Evolutionary conservation across 2,797 vertebrate genomes (phyloP).

Genomic region (Scolopax bukidnonensis): DNA sequence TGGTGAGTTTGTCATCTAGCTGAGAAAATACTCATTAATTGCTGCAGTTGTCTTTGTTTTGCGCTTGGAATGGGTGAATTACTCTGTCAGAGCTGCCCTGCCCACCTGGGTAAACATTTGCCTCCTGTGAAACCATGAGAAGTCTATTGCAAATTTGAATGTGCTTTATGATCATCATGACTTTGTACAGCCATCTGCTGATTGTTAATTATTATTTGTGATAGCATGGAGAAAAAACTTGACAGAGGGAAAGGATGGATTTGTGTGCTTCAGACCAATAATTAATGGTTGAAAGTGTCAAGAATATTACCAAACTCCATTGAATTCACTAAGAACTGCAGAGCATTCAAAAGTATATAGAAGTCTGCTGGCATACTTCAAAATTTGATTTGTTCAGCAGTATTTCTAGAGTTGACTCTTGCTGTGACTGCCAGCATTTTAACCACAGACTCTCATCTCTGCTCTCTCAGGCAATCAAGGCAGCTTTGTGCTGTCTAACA

Average conservation of each 20-base stretch:
- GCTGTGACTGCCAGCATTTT: neutral
- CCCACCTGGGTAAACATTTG: neutral
- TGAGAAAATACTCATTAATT: constrained; percentile 31
- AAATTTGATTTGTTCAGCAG: neutral
- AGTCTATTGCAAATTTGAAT: neutral
- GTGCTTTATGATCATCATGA: neutral
- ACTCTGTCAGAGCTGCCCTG: neutral
- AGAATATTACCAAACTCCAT: neutral
- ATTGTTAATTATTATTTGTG: neutral
- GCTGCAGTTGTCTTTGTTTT: constrained; percentile 13
- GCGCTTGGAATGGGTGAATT: neutral
- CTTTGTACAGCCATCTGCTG: neutral
- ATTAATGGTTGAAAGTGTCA: neutral
- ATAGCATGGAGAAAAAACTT: neutral
- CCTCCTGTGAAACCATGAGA: neutral
- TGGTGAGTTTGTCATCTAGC: neutral
- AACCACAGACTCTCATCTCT: neutral
- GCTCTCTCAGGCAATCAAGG: neutral
- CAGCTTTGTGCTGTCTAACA: neutral
- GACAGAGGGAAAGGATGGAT: neutral
- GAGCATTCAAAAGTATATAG: neutral
- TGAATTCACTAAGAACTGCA: neutral
- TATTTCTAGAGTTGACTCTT: neutral
- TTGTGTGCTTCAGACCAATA: neutral
- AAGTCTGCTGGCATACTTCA: neutral